Percentiles rank a stretch among this genome's conserved stretches.
Evolutionary conservation across 2,888 invertebrate species (phyloP).

Genomic region (Melitaea athalia): DNA sequence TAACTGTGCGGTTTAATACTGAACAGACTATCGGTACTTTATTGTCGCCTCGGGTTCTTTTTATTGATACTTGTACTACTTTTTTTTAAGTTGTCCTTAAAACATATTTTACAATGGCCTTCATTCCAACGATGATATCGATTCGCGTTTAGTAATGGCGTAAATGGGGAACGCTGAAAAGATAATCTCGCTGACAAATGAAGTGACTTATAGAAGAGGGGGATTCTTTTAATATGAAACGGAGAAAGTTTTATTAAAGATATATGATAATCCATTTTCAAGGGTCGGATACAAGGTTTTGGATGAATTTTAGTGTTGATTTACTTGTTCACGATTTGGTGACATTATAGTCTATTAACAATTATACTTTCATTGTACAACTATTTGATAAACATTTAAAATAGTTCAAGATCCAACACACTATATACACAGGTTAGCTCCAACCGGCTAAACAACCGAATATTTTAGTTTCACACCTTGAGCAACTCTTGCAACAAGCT

Average conservation of each 20-base stretch:
- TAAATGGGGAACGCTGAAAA: conserved; percentile 26
- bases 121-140: conserved; percentile 26
- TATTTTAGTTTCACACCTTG: no score
- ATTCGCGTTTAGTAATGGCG: conserved; percentile 24
- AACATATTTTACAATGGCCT: conserved; percentile 38
- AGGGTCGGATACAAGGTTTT: not conserved
- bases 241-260: not conserved
- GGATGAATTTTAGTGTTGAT: not conserved
- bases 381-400: not conserved
- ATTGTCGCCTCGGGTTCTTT: conserved; percentile 35
- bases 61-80: conserved; percentile 42
- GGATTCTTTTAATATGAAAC: conserved; percentile 10
- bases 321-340: not conserved
- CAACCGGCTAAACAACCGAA: no score
- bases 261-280: not conserved
- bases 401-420: not conserved
- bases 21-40: conserved; percentile 38
- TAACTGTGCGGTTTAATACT: conserved; percentile 42
- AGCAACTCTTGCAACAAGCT: no score
- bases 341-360: no score
- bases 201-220: conserved; percentile 19
- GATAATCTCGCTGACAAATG: conserved; percentile 34
- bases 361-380: no score
- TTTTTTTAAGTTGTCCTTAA: conserved; percentile 35
- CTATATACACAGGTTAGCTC: not conserved